phyloP scores from a whole-genome alignment of 2,888 invertebrate genomes.

The Stratiomys singularior region DNA sequence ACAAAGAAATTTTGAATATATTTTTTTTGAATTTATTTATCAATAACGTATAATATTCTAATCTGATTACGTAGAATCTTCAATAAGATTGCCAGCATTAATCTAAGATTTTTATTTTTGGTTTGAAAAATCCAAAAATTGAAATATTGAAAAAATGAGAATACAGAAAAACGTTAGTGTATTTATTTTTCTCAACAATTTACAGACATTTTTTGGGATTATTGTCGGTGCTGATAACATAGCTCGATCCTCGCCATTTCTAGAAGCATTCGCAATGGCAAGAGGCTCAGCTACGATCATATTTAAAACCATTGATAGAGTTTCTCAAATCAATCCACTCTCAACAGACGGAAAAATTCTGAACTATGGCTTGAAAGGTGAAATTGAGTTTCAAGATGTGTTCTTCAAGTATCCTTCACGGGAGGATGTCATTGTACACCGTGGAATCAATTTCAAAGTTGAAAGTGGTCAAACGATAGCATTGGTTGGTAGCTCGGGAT shows the following conservation, averaged over 20 bases:
- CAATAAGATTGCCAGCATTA: too few relatives aligned
- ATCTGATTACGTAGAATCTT: too few relatives aligned
- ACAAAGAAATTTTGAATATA: too few relatives aligned
- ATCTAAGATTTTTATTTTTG: too few relatives aligned
- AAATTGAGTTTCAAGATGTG: conserved; percentile 76
- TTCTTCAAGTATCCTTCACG: conserved; percentile 83
- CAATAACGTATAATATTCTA: too few relatives aligned
- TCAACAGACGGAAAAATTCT: conserved; percentile 74
- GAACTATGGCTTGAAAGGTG: conserved; percentile 70
- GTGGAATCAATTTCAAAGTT: conserved; percentile 73
- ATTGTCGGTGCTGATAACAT: conserved; percentile 83
- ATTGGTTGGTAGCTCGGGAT: conserved; percentile 79
- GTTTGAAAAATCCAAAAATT: too few relatives aligned
- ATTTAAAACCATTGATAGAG: conserved; percentile 79
- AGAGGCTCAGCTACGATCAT: conserved; percentile 79
- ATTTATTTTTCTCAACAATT: too few relatives aligned
- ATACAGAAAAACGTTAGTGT: too few relatives aligned
- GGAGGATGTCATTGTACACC: conserved; percentile 76
- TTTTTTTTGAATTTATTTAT: too few relatives aligned
- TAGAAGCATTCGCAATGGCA: conserved; percentile 79
- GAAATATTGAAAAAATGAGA: not conserved
- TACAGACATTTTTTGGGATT: conserved; percentile 75
- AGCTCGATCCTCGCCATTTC: conserved; percentile 78
- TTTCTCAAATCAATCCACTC: conserved; percentile 78
- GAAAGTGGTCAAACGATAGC: conserved; percentile 77